Evolutionary conservation across 2,888 invertebrate genomes (phyloP).

Genomic region (Imbricaverruca yamaguchii): DNA sequence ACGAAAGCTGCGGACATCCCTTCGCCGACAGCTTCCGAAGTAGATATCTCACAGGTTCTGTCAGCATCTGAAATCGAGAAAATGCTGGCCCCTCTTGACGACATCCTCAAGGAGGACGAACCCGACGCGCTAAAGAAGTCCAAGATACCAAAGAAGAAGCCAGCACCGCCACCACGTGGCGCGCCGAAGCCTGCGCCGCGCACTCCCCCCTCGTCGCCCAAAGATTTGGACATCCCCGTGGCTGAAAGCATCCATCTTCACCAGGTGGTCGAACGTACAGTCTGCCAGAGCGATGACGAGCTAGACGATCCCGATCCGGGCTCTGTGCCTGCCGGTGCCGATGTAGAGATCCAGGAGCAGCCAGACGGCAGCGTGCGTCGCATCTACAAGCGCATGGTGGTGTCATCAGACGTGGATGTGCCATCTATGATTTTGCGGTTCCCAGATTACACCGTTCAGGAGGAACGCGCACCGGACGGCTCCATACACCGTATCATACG

Average conservation of each 20-base stretch:
- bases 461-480: neutral
- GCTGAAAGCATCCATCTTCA: neutral
- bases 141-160: neutral
- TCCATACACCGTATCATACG: neutral
- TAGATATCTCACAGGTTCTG: neutral
- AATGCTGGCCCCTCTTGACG: neutral
- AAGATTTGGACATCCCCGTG: neutral
- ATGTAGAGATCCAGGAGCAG: slow-evolving; percentile 9
- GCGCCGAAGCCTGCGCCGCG: neutral
- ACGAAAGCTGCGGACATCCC: neutral
- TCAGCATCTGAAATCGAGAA: neutral
- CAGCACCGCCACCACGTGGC: neutral
- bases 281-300: neutral
- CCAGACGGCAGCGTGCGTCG: slow-evolving; percentile 6
- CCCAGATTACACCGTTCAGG: neutral
- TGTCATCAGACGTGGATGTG: neutral
- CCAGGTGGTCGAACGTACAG: slow-evolving; percentile 8
- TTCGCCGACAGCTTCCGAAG: neutral
- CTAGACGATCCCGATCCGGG: neutral
- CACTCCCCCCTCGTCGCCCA: neutral
- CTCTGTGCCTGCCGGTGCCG: neutral
- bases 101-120: neutral
- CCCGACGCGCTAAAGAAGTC: neutral
- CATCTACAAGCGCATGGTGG: slow-evolving; percentile 3
- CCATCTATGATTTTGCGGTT: neutral